Base-by-base conservation (phyloP, 2,113 vertebrate genomes). In the Kryptolebias marmoratus region DNA sequence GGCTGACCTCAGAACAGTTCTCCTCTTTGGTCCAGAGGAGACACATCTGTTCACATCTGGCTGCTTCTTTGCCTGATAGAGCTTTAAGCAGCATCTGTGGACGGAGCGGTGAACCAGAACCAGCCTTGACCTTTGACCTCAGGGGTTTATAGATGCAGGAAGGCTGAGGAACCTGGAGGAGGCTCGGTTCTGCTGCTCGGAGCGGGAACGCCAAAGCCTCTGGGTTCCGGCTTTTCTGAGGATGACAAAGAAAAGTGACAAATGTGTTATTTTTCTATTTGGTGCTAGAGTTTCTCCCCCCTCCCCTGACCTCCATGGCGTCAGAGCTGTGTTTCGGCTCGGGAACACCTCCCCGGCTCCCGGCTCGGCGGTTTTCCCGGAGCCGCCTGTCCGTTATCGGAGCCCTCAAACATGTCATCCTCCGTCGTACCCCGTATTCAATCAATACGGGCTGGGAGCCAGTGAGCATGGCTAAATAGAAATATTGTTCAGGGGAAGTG, bases 401-500 rank as follows among this genome's bases (percentile, higher is more conserved):
- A 83, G 79, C 76, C 75, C 75, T 87, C 79, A 80, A 81, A 86
- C 74, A 86, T 81, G 80, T 71, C 79, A 60, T 82, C 83, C 69
- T 86, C 78, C 50, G 61, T 77, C 57, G 75, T 58, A 75, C 75
- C 80, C 75, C 62, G 58, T 83, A 84, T 77, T 85, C 80, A 89
- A 87, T 91, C 88, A 88, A 90, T 91, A 87, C 87, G 71, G 69
- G 76, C 84, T 84, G 74, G 77, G 87, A 88, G 86, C 83, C 89
- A 90, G 83, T 87, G 87, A 90, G 88, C 87, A 86, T 90, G 91
- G 87, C 87, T 93, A 94, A 93, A 94, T 90, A 90, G 91, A 91
- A 92, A 94, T 92, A 93, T 93, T 93, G 93, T 93, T 94, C 89
- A 84, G 86, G 89, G 87, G 91, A 93, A 94, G 91, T 93, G 91